These are phyloP conservation scores for Gasteruption jaculator DNA, from an alignment of 2,888 invertebrate genomes.

Conservation along the genomic window DNA sequence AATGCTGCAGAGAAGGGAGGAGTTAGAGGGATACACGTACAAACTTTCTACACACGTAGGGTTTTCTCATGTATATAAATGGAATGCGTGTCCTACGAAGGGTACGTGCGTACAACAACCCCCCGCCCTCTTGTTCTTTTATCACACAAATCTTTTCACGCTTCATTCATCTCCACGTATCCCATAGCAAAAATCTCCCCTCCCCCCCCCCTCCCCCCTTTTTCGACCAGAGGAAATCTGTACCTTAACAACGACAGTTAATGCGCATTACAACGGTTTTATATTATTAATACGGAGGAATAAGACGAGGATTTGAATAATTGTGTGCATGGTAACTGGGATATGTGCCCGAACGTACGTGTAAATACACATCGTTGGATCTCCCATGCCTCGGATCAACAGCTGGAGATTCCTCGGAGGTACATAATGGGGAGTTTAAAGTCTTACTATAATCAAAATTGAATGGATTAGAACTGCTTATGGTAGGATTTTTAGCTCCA, in stretches of 20 bases:
- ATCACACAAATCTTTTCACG: constrained; percentile 33
- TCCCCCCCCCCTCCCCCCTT: constrained; percentile 4
- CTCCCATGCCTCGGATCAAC: too few species aligned
- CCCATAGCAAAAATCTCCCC: constrained; percentile 22
- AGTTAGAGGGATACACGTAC: constrained; percentile 3
- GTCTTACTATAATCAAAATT: too few species aligned
- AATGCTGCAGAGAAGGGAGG: neutral
- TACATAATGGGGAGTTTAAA: too few species aligned
- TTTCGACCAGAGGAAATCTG: neutral
- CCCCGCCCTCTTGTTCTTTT: constrained; percentile 12
- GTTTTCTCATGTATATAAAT: constrained; percentile 1
- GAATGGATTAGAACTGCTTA: too few species aligned
- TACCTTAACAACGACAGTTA: constrained; percentile 25
- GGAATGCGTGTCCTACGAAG: constrained; percentile 8
- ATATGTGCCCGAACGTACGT: too few species aligned
- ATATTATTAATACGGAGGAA: constrained; percentile 41
- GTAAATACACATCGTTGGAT: too few species aligned
- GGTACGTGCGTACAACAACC: constrained; percentile 20
- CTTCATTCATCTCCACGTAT: constrained; percentile 35
- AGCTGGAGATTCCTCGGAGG: too few species aligned
- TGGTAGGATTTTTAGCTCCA: too few species aligned
- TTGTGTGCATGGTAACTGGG: too few species aligned
- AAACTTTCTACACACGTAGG: constrained; percentile 6
- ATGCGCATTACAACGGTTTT: constrained; percentile 47
- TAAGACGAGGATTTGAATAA: constrained; percentile 42